Evolutionary conservation across 2,888 invertebrate species (phyloP).

Genomic region (Oscheius sp.): DNA sequence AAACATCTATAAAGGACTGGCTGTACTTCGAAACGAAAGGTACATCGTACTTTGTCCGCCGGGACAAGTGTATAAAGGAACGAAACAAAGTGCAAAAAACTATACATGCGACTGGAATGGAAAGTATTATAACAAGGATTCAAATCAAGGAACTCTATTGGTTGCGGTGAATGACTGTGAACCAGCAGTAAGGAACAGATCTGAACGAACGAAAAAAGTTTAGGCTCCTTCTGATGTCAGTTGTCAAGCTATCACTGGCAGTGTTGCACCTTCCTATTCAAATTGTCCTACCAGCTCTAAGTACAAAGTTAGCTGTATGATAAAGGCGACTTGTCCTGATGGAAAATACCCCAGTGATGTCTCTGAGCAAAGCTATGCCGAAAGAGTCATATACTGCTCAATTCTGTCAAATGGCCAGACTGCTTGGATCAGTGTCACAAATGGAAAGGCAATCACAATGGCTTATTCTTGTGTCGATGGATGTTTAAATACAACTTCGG

Average conservation of each 20-base stretch:
- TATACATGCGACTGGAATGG: background rate
- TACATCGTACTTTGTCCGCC: slow-evolving; percentile 1
- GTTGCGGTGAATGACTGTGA: background rate
- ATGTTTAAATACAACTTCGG: background rate
- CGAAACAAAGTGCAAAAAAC: background rate
- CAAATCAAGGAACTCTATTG: background rate
- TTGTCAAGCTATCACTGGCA: too few relatives aligned
- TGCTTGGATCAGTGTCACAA: background rate
- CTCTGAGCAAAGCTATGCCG: background rate
- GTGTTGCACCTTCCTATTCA: background rate
- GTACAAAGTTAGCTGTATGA: background rate
- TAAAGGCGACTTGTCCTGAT: background rate
- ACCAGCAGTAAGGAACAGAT: background rate
- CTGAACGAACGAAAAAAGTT: too few relatives aligned
- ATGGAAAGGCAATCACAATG: background rate
- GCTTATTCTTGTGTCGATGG: background rate
- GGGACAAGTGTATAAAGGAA: background rate
- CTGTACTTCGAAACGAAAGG: background rate
- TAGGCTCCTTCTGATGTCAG: too few relatives aligned
- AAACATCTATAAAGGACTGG: background rate
- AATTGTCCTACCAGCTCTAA: background rate
- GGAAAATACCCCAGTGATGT: background rate
- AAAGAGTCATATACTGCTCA: background rate
- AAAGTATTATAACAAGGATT: background rate
- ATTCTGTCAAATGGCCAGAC: background rate